Evolutionary conservation across 2,888 invertebrate genomes (phyloP).

Genomic region (Microplitis deprimator): DNA sequence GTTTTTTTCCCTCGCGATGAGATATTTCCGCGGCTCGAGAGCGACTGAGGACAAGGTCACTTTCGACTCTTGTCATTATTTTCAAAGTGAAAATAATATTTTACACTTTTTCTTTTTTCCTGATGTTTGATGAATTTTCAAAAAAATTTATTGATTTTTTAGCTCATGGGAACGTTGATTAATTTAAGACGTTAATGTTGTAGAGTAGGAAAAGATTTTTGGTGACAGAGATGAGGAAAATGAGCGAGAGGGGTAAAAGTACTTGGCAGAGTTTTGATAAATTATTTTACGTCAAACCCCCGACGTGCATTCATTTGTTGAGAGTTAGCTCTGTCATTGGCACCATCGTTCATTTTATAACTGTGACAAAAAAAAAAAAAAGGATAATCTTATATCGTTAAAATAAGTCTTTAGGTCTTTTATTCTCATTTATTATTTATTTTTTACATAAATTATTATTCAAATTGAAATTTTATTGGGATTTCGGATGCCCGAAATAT

Average conservation of each 20-base stretch:
- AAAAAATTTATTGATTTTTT: background rate
- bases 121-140: background rate
- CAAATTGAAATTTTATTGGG: conserved; percentile 43
- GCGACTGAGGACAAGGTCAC: conserved; percentile 18
- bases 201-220: conserved; percentile 31
- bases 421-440: conserved; percentile 39
- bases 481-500: too few species aligned
- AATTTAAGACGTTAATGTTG: background rate
- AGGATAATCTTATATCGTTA: conserved; percentile 35
- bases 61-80: too few species aligned
- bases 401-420: conserved; percentile 31
- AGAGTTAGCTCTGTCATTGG: conserved; percentile 68
- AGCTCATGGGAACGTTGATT: background rate
- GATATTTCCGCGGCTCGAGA: conserved; percentile 16
- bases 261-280: conserved; percentile 62
- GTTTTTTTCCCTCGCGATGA: conserved; percentile 49
- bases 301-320: conserved; percentile 70
- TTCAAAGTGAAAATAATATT: too few species aligned
- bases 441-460: background rate
- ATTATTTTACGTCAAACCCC: conserved; percentile 68
- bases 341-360: conserved; percentile 66
- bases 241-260: conserved; percentile 41
- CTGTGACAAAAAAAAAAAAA: conserved; percentile 38
- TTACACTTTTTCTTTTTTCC: background rate
- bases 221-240: conserved; percentile 20